Evolutionary conservation across 2,797 vertebrate species (phyloP).

Genomic region (Lagocephalus sceleratus): DNA sequence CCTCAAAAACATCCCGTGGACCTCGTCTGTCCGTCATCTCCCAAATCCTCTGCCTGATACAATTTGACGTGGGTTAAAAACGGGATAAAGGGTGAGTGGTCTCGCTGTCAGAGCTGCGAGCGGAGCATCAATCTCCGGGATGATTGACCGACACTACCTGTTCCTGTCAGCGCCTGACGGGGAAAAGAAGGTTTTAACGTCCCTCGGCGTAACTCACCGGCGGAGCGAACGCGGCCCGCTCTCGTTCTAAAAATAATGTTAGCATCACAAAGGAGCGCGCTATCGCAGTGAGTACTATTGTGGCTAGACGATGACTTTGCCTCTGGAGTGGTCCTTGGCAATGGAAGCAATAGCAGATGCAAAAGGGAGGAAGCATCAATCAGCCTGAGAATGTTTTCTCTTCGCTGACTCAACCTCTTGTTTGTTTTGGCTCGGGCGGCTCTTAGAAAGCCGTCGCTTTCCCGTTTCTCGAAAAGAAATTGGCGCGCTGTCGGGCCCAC

Average conservation of each 20-base stretch:
- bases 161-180: constrained; percentile 21
- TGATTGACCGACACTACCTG: constrained; percentile 28
- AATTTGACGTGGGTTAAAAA: constrained; percentile 8
- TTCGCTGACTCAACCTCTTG: constrained; percentile 53
- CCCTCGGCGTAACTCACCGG: constrained; percentile 32
- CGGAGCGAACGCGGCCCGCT: constrained; percentile 25
- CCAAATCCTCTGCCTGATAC: neutral
- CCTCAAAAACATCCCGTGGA: no score
- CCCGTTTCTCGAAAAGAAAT: constrained; percentile 34
- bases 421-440: constrained; percentile 63
- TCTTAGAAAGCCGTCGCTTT: constrained; percentile 23
- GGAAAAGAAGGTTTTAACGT: constrained; percentile 35
- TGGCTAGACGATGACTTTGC: constrained; percentile 43
- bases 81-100: constrained; percentile 22
- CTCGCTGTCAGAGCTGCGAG: constrained; percentile 20
- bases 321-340: constrained; percentile 39
- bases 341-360: constrained; percentile 60
- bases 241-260: constrained; percentile 1
- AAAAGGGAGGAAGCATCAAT: constrained; percentile 68
- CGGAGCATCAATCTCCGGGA: constrained; percentile 14
- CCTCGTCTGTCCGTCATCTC: no score
- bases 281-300: constrained; percentile 38
- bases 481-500: constrained; percentile 10
- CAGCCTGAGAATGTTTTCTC: constrained; percentile 57
- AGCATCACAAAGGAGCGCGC: constrained; percentile 21